Base-by-base conservation (phyloP, 2,113 vertebrate genomes). In the Pholis gunnellus region DNA sequence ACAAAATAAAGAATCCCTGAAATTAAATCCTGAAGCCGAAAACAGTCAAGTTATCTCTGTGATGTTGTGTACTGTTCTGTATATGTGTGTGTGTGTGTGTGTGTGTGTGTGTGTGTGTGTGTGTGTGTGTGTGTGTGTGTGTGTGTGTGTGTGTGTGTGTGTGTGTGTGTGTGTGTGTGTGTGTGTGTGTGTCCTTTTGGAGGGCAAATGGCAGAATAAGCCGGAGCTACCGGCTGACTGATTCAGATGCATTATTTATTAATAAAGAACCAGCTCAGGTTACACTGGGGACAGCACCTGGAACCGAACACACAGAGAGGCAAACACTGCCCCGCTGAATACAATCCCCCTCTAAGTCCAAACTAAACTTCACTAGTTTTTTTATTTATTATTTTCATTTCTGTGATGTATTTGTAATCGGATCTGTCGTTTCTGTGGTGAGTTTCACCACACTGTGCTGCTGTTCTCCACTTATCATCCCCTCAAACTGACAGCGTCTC, bases 161-260 rank as follows among this genome's bases (percentile, higher is more conserved):
- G 9, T 44, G 5, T 75, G 18, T 63, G 15, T 61, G 3, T n/a
- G 8, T 9, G 52, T 64, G 61, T 11, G 18, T 63, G 71, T 46
- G 15, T 34, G 15, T 61, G 31, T 52, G 1, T 73, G 10, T 18
- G 72, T 81, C 57, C 46, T 85, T 6, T 68, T 60, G 72, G 63
- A 84, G 77, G 75, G 59, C 84, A 61, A 84, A 79, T 18, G 54
- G 80, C 79, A 85, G 90, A 83, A 85, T 54, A 52, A 71, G 27
- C 57, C 25, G 27, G 29, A 72, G 82, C 76, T 76, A 6, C 50
- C 56, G 75, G 79, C 81, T 70, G 75, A 79, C 82, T 67, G 88
- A 14, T 83, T 88, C 82, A 60, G 60, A 44, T 65, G 56, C 83
- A 89, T 92, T 69, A 91, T 91, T 92, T 89, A 92, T 92, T 91